Evolutionary conservation across 1,140 invertebrate species (phyloP).

Genomic region (Myzus persicae): DNA sequence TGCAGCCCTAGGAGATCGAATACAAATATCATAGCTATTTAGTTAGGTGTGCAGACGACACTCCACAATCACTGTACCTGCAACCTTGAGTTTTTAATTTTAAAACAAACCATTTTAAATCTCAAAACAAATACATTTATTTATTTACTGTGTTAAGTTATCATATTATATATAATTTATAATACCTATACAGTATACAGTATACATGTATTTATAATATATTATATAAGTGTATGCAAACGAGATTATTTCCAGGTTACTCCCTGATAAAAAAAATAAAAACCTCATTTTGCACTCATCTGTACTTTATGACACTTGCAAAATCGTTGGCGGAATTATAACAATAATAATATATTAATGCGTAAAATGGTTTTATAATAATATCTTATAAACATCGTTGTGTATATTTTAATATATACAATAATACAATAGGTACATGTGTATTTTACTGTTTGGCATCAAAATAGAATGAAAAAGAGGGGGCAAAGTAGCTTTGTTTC

Average conservation of each 20-base stretch:
- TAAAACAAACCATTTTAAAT: too few relatives aligned
- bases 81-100: too few relatives aligned
- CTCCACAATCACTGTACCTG: too few relatives aligned
- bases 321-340: background rate
- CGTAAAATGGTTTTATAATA: background rate
- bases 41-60: too few relatives aligned
- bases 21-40: too few relatives aligned
- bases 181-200: too few relatives aligned
- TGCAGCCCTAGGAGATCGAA: too few relatives aligned
- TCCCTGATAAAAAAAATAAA: background rate
- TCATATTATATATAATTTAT: too few relatives aligned
- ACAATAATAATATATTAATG: background rate
- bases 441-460: conserved; percentile 2
- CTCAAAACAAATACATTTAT: too few relatives aligned
- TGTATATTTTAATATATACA: background rate
- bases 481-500: conserved; percentile 34
- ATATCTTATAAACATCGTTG: background rate
- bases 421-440: background rate
- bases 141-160: too few relatives aligned
- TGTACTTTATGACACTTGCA: conserved; percentile 7
- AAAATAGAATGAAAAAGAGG: background rate
- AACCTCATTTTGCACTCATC: background rate
- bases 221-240: background rate
- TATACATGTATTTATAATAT: too few relatives aligned
- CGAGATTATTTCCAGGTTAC: background rate